These are phyloP conservation scores for Riparia riparia DNA, from an alignment of 2,113 vertebrate species.

Conservation along the genomic window DNA sequence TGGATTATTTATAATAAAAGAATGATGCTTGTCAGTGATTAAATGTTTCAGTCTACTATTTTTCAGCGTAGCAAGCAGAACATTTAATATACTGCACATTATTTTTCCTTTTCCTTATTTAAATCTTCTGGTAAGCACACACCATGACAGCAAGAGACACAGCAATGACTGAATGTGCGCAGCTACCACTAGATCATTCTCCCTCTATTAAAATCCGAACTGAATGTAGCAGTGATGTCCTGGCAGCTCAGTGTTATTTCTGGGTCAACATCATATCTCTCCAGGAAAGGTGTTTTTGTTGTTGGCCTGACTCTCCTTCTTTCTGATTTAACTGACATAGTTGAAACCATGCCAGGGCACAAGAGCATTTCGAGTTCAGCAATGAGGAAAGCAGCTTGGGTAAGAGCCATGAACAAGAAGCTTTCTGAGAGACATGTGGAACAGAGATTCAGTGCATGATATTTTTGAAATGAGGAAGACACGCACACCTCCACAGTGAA, in stretches of 20 bases:
- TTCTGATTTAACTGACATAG: constrained; percentile 77
- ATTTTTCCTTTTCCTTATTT: constrained; percentile 18
- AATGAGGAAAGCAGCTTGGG: constrained; percentile 70
- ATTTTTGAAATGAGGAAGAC: constrained; percentile 15
- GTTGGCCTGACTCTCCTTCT: constrained; percentile 63
- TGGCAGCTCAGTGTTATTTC: constrained; percentile 48
- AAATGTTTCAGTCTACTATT: not conserved
- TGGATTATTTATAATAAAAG: constrained; percentile 10
- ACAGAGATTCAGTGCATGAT: not conserved
- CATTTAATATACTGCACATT: not conserved
- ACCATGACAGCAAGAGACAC: not conserved
- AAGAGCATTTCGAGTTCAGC: constrained; percentile 76
- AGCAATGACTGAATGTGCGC: not conserved
- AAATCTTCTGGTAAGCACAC: constrained; percentile 25
- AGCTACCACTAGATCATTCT: constrained; percentile 23
- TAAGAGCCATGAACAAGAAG: constrained; percentile 62
- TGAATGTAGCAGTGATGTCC: constrained; percentile 27
- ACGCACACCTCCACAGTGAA: not conserved
- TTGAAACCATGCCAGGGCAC: constrained; percentile 78
- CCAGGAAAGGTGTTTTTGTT: constrained; percentile 73
- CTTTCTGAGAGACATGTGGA: constrained; percentile 59
- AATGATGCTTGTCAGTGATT: constrained; percentile 14
- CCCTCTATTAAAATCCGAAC: constrained; percentile 54
- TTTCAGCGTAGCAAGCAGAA: constrained; percentile 15
- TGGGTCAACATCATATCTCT: constrained; percentile 67